These are phyloP conservation scores for Rotaria socialis DNA, from an alignment of 2,888 invertebrate species.

Conservation along the genomic window DNA sequence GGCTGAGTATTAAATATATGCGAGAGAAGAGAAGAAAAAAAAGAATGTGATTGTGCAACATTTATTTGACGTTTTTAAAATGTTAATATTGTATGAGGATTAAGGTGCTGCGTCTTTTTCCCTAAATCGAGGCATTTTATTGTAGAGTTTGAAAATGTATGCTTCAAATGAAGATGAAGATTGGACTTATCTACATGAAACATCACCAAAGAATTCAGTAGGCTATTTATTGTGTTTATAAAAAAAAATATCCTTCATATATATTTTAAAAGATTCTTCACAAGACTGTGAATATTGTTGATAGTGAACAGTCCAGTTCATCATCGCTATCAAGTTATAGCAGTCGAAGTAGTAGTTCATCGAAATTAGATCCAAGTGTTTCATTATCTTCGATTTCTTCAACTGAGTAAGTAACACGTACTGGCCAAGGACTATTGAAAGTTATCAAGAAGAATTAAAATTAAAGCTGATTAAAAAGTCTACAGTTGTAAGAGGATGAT, in stretches of 20 bases:
- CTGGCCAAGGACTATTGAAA: too few species aligned
- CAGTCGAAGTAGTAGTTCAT: not conserved
- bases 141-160: not conserved
- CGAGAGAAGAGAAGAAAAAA: not conserved
- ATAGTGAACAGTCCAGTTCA: not conserved
- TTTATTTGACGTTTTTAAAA: not conserved
- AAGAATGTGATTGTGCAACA: not conserved
- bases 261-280: not conserved
- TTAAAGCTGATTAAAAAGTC: too few species aligned
- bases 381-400: slow-evolving; percentile 13
- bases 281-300: not conserved
- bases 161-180: slow-evolving; percentile 12
- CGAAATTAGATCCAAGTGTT: not conserved
- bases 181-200: not conserved
- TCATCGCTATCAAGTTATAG: not conserved
- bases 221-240: not conserved
- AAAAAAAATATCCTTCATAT: not conserved
- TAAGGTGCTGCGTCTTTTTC: not conserved
- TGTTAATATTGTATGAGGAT: not conserved
- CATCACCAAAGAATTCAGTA: not conserved
- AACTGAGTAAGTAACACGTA: not conserved
- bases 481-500: too few species aligned
- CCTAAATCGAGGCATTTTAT: not conserved
- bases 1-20: not conserved
- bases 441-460: too few species aligned